phyloP scores from a whole-genome alignment of 2,888 invertebrate species.

The Drosophila prostipennis region DNA sequence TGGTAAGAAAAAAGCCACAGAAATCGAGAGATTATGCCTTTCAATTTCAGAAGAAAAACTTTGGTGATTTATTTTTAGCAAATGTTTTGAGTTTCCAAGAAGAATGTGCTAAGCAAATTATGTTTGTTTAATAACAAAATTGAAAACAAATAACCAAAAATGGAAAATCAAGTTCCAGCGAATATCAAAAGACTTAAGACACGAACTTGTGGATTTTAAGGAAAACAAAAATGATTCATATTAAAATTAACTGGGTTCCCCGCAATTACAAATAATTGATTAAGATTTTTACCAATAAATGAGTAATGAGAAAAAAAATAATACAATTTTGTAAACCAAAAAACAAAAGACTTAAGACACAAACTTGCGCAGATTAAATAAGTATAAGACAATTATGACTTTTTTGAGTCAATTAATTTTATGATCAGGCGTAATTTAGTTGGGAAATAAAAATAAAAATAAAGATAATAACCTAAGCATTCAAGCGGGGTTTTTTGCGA shows the following conservation, averaged over 20 bases:
- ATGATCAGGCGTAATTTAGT: not conserved
- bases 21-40: slow-evolving; percentile 8
- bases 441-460: too few species aligned
- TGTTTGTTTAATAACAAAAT: not conserved
- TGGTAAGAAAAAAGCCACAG: not conserved
- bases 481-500: not conserved
- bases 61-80: not conserved
- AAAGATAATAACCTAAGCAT: not conserved
- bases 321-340: too few species aligned
- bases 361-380: slow-evolving; percentile 27
- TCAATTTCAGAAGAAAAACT: not conserved
- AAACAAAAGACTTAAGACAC: slow-evolving; percentile 54
- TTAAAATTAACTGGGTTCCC: not conserved
- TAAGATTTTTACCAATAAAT: not conserved
- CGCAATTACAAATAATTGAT: not conserved
- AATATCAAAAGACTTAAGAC: not conserved
- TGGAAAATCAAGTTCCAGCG: not conserved
- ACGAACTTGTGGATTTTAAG: not conserved
- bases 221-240: slow-evolving; percentile 1
- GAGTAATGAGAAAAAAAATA: not conserved
- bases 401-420: not conserved
- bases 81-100: not conserved
- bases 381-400: not conserved
- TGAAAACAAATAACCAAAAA: not conserved
- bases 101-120: not conserved